phyloP scores from a whole-genome alignment of 64 coral and sea anemone genomes.

The Pocillopora verrucosa region DNA sequence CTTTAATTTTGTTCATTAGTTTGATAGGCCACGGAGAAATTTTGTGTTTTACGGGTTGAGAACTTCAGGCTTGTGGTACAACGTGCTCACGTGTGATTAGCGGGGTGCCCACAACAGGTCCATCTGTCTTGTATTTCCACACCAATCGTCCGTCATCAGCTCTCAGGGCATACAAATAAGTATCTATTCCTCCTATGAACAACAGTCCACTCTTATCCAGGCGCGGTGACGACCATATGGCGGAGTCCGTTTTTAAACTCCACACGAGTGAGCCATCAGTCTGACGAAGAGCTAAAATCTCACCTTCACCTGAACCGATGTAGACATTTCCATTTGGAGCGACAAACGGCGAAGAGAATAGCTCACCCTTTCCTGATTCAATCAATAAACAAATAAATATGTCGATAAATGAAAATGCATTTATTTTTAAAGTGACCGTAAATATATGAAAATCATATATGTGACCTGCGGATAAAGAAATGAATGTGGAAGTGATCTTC shows the following conservation, averaged over 20 bases:
- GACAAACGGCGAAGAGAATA: slow-evolving; percentile 80
- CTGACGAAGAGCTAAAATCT: slow-evolving; percentile 75
- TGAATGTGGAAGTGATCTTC: no score
- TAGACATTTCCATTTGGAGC: slow-evolving; percentile 67
- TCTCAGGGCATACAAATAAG: slow-evolving; percentile 76
- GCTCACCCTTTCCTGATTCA: slow-evolving; percentile 63
- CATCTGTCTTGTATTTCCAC: slow-evolving; percentile 93
- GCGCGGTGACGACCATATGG: slow-evolving; percentile 57
- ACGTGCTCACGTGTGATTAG: slow-evolving; percentile 65
- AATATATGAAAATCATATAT: no score
- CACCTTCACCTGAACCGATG: slow-evolving; percentile 85
- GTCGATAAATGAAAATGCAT: not conserved
- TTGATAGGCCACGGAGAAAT: no score
- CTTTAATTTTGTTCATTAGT: no score
- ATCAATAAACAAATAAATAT: not conserved
- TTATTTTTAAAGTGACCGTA: not conserved
- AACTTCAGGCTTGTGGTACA: slow-evolving; percentile 17
- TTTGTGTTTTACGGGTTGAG: no score
- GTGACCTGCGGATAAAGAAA: no score
- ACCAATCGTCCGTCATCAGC: slow-evolving; percentile 61
- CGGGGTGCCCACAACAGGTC: slow-evolving; percentile 83
- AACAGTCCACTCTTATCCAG: slow-evolving; percentile 45
- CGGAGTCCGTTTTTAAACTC: slow-evolving; percentile 78
- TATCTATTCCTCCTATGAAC: slow-evolving; percentile 75
- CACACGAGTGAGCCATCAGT: slow-evolving; percentile 65